phyloP scores from a whole-genome alignment of 37 sponge, comb jelly and placozoan genomes.

The Aplysina aerophoba region DNA sequence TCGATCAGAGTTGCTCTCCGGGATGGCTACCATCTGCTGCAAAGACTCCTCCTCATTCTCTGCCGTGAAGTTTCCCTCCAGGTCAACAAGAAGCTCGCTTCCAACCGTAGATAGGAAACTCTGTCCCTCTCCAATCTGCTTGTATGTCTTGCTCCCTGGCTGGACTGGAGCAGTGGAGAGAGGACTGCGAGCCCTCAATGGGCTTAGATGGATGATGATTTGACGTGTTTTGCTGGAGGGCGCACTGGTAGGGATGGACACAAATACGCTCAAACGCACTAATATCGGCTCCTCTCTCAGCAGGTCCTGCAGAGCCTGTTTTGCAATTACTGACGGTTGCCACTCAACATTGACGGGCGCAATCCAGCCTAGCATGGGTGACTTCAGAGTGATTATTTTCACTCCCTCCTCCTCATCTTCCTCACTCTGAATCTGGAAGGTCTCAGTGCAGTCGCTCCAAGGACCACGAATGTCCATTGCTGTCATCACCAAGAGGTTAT shows the following conservation, averaged over 20 bases:
- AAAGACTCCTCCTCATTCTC: not conserved
- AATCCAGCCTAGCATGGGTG: conserved; percentile 25
- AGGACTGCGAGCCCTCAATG: not conserved
- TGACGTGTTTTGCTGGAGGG: too few relatives aligned
- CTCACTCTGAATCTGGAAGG: not conserved
- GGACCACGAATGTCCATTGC: conserved; percentile 15
- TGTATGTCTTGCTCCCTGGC: not conserved
- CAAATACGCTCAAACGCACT: not conserved
- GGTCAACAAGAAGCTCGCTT: not conserved
- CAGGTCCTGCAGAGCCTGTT: not conserved
- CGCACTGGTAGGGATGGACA: not conserved
- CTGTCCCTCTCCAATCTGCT: conserved; percentile 26
- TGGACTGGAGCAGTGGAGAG: not conserved
- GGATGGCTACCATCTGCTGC: not conserved
- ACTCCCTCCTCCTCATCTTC: not conserved
- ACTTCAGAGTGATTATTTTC: not conserved
- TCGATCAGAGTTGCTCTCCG: not conserved
- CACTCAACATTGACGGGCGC: not conserved
- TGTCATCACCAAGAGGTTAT: not conserved
- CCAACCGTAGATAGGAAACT: not conserved
- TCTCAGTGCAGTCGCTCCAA: conserved; percentile 18
- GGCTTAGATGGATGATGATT: not conserved
- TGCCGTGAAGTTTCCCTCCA: conserved; percentile 3
- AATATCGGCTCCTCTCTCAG: conserved; percentile 8
- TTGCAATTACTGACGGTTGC: not conserved